Conservation (phyloP, 2,113 vertebrate species). For the Corydoras maculifer region DNA sequence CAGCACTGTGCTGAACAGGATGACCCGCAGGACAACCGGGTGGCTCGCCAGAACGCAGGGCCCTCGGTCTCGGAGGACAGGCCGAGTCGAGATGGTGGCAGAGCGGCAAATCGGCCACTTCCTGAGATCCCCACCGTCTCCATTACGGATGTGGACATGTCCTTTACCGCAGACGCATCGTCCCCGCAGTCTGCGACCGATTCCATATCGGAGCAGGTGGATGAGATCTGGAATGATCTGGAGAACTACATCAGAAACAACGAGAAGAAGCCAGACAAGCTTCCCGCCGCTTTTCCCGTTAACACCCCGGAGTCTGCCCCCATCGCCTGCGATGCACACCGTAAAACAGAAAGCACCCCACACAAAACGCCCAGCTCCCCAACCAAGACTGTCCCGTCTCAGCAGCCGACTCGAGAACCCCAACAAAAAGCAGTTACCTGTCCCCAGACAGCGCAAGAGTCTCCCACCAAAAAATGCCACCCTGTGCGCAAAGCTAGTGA, state of each 20-base stretch:
- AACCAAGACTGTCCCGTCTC: constrained; percentile 43
- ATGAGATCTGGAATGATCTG: constrained; percentile 95
- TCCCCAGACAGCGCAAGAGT: constrained; percentile 1
- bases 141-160: constrained; percentile 63
- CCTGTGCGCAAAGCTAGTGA: constrained; percentile 12
- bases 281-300: constrained; percentile 90
- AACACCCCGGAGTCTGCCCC: constrained; percentile 64
- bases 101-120: constrained; percentile 49
- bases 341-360: constrained; percentile 23
- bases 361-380: constrained; percentile 19
- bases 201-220: constrained; percentile 83
- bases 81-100: constrained; percentile 74
- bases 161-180: constrained; percentile 62
- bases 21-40: constrained; percentile 68
- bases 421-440: constrained; percentile 50
- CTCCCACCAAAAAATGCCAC: constrained; percentile 29
- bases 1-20: constrained; percentile 50
- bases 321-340: constrained; percentile 39
- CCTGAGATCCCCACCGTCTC: constrained; percentile 31
- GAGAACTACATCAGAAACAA: constrained; percentile 97
- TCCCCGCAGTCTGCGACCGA: constrained; percentile 70
- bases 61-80: constrained; percentile 81
- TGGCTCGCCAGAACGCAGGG: constrained; percentile 55
- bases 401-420: constrained; percentile 34
- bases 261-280: constrained; percentile 83